phyloP scores from a whole-genome alignment of 35 echinoderm and acorn worm species.

The Ptychodera flava region DNA sequence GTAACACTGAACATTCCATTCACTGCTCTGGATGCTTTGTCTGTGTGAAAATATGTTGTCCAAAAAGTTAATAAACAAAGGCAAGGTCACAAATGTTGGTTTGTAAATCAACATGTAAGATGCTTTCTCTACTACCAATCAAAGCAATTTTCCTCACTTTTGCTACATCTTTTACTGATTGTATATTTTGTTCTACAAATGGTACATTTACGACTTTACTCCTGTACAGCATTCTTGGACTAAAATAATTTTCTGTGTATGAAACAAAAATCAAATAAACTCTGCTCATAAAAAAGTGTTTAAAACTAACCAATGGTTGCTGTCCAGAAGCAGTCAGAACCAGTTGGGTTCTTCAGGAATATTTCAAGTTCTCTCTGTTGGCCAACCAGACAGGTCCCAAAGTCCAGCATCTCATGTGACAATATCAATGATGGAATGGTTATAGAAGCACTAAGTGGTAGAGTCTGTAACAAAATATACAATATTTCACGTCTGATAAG shows the following conservation, averaged over 20 bases:
- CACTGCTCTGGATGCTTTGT: not conserved
- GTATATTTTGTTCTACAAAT: too few species aligned
- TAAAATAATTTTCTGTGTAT: too few species aligned
- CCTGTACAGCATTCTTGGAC: too few species aligned
- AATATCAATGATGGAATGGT: constrained; percentile 66
- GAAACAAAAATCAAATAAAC: too few species aligned
- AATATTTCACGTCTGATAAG: too few species aligned
- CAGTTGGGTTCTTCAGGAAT: constrained; percentile 60
- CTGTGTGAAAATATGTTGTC: too few species aligned
- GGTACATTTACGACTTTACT: too few species aligned
- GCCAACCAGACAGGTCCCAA: constrained; percentile 78
- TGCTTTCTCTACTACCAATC: constrained; percentile 9
- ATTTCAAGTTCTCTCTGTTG: constrained; percentile 74
- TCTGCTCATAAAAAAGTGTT: too few species aligned
- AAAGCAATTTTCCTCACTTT: constrained; percentile 29
- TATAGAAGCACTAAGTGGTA: constrained; percentile 71
- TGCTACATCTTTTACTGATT: too few species aligned
- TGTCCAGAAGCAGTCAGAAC: constrained; percentile 77
- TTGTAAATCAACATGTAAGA: not conserved
- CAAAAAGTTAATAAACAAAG: too few species aligned
- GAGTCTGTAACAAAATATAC: constrained; percentile 26
- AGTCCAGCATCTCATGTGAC: constrained; percentile 55
- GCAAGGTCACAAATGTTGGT: not conserved
- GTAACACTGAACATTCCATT: constrained; percentile 31
- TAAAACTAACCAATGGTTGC: constrained; percentile 45